A percentile compares a stretch with the other conserved stretches of the same genome.
Evolutionary conservation across 2,113 vertebrate genomes (phyloP).

Genomic region (Oncorhynchus tshawytscha): DNA sequence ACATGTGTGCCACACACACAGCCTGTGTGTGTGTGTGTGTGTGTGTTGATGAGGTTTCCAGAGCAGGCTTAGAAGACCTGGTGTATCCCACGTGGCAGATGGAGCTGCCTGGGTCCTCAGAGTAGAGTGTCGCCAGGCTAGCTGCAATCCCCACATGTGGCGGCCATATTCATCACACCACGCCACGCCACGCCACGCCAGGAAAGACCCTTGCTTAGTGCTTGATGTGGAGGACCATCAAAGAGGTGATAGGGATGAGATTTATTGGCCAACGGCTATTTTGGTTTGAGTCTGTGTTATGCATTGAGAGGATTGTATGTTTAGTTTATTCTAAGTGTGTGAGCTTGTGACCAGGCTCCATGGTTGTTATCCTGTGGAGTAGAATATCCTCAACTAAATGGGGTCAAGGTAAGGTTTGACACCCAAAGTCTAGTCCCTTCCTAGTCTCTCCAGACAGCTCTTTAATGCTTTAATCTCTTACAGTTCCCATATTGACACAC

Average conservation of each 20-base stretch:
- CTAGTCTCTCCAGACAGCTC: slow-evolving; percentile 32
- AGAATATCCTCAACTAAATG: slow-evolving; percentile 34
- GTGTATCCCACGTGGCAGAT: slow-evolving; percentile 77
- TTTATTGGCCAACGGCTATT: slow-evolving; percentile 45
- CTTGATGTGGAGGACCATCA: slow-evolving; percentile 55
- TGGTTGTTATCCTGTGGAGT: slow-evolving; percentile 44
- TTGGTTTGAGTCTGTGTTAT: slow-evolving; percentile 8
- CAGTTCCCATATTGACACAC: slow-evolving; percentile 15
- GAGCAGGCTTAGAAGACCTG: slow-evolving; percentile 70
- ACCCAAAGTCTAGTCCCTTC: slow-evolving; percentile 32
- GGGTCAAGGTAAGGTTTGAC: slow-evolving; percentile 61
- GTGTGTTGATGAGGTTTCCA: slow-evolving; percentile 72
- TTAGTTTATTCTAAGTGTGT: slow-evolving; percentile 51
- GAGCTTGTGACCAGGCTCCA: slow-evolving; percentile 49
- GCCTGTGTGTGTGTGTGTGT: slow-evolving; percentile 9
- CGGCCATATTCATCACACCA: slow-evolving; percentile 56
- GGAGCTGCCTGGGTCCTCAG: slow-evolving; percentile 7
- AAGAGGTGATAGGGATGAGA: slow-evolving; percentile 49
- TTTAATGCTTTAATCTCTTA: slow-evolving; percentile 53
- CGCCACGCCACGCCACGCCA: slow-evolving; percentile 36
- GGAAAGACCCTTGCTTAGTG: slow-evolving; percentile 40
- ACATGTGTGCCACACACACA: slow-evolving; percentile 1
- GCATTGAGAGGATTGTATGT: slow-evolving; percentile 28
- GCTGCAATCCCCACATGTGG: slow-evolving; percentile 59
- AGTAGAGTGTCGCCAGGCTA: neutral